Conservation (phyloP, 2,797 vertebrate species). For the Nannoperca australis region DNA sequence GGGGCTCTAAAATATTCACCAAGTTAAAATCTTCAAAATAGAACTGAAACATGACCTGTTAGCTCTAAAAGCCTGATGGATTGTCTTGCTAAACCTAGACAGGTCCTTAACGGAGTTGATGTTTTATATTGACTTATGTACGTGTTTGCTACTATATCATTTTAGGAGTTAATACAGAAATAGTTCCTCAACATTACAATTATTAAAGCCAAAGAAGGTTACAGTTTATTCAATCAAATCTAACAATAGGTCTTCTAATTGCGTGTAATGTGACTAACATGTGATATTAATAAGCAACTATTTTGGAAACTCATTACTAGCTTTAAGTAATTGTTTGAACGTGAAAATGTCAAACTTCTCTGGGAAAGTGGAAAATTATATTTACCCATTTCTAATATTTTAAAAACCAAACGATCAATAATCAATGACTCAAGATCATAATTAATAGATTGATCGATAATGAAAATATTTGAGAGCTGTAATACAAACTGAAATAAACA, state of each 20-base stretch:
- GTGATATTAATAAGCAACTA: too few species aligned
- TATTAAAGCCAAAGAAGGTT: background rate
- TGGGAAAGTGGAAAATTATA: too few species aligned
- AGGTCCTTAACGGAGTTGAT: background rate
- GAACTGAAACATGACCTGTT: constrained; percentile 33
- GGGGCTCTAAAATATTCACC: constrained; percentile 62
- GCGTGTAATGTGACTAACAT: background rate
- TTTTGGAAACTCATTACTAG: background rate
- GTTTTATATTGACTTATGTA: background rate
- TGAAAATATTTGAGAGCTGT: too few species aligned
- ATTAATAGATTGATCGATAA: too few species aligned
- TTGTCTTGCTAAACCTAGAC: background rate
- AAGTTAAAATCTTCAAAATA: constrained; percentile 53
- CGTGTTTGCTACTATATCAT: background rate
- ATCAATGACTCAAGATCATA: too few species aligned
- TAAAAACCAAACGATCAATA: too few species aligned
- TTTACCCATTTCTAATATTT: too few species aligned
- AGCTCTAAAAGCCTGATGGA: background rate
- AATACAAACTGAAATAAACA: too few species aligned
- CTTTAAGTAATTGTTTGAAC: background rate
- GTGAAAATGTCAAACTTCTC: background rate
- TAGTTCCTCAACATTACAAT: too few species aligned
- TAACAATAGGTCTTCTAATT: background rate
- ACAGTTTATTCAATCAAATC: background rate
- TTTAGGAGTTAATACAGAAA: too few species aligned